A percentile compares a stretch with the other conserved stretches of the same genome.
These are phyloP conservation scores for Calameuta idolon DNA, from an alignment of 2,888 invertebrate species.

Conservation along the genomic window DNA sequence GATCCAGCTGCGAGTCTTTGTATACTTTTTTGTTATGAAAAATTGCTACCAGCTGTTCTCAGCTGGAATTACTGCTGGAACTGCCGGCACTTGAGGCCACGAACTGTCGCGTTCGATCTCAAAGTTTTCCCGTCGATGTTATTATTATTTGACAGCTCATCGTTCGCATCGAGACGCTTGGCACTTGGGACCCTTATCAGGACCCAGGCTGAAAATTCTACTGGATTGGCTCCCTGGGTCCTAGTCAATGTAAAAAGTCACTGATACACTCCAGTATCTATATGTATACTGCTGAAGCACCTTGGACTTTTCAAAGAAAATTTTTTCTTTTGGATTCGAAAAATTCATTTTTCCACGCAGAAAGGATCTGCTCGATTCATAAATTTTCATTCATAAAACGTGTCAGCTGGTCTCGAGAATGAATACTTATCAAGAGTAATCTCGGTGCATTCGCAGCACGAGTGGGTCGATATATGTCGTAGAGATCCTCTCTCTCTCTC, in stretches of 20 bases:
- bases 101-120: too few relatives aligned
- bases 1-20: too few relatives aligned
- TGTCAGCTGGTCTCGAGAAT: slow-evolving; percentile 46
- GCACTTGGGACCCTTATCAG: too few relatives aligned
- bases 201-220: too few relatives aligned
- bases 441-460: slow-evolving; percentile 48
- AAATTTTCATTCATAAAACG: slow-evolving; percentile 57
- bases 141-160: too few relatives aligned
- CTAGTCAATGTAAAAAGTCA: background rate
- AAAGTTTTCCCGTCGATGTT: too few relatives aligned
- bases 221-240: too few relatives aligned
- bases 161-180: too few relatives aligned
- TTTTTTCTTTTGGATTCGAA: background rate
- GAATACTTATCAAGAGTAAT: slow-evolving; percentile 55
- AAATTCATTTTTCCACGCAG: background rate
- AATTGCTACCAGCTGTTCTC: too few relatives aligned
- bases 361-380: slow-evolving; percentile 35
- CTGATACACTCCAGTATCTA: background rate
- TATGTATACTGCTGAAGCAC: background rate
- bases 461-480: slow-evolving; percentile 24
- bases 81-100: too few relatives aligned
- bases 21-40: too few relatives aligned
- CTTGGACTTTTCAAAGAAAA: background rate
- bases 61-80: too few relatives aligned
- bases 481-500: background rate